Conservation (phyloP, 2,888 invertebrate species). For the Cryptocephalus primarius region DNA sequence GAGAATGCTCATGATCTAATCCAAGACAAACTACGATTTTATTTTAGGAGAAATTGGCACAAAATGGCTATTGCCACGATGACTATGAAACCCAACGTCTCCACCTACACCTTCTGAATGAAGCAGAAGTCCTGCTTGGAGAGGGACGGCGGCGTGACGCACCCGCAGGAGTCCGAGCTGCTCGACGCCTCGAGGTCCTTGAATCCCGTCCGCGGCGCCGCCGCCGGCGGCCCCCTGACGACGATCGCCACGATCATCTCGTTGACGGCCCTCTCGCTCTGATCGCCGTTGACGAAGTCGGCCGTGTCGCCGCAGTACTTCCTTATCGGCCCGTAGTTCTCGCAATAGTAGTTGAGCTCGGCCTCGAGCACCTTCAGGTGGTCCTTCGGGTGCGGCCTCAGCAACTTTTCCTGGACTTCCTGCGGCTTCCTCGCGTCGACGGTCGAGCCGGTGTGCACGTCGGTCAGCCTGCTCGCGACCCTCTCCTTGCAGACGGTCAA, state of each 20-base stretch:
- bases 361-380: slow-evolving; percentile 25
- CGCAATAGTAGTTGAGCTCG: slow-evolving; percentile 32
- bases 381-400: slow-evolving; percentile 31
- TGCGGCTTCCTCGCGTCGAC: slow-evolving; percentile 18
- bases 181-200: slow-evolving; percentile 5
- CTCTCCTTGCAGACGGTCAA: slow-evolving; percentile 31
- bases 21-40: no score
- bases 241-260: slow-evolving; percentile 20
- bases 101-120: no score
- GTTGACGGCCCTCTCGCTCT: slow-evolving; percentile 25
- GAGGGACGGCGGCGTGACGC: slow-evolving; percentile 7
- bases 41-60: no score
- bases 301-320: slow-evolving; percentile 34
- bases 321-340: slow-evolving; percentile 31
- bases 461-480: slow-evolving; percentile 22
- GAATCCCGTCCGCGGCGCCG: slow-evolving; percentile 11
- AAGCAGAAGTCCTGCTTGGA: no score
- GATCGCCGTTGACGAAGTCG: slow-evolving; percentile 29
- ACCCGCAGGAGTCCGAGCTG: slow-evolving; percentile 7
- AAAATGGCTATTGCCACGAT: no score
- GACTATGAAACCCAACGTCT: no score
- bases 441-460: slow-evolving; percentile 27
- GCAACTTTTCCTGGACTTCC: slow-evolving; percentile 15
- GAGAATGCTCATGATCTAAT: no score
- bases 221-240: slow-evolving; percentile 20